Conservation (phyloP, 2,797 vertebrate genomes). For the Pelobates cultripes region DNA sequence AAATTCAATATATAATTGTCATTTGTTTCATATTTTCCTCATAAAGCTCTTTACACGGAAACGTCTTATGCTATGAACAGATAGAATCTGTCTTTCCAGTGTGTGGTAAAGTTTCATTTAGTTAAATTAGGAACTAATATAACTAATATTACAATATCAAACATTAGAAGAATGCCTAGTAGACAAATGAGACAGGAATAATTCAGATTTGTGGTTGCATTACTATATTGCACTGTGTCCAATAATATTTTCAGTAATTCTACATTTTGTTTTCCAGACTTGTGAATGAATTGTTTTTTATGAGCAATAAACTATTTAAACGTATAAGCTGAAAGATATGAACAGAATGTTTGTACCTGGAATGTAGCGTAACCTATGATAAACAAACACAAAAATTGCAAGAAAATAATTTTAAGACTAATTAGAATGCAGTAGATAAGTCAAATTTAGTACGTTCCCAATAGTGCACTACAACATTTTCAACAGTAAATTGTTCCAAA, state of each 20-base stretch:
- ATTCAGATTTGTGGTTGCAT: slow-evolving; percentile 13
- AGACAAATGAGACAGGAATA: slow-evolving; percentile 12
- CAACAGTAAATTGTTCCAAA: too few relatives aligned
- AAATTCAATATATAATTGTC: neutral
- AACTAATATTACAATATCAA: slow-evolving; percentile 2
- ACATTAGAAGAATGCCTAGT: slow-evolving; percentile 3
- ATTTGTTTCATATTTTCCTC: neutral
- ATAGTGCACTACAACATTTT: too few relatives aligned
- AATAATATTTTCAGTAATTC: neutral
- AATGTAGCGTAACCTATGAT: too few relatives aligned
- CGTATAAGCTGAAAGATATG: too few relatives aligned
- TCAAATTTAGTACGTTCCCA: too few relatives aligned
- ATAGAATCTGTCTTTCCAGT: neutral
- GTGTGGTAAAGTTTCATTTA: neutral
- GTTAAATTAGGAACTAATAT: slow-evolving; percentile 13
- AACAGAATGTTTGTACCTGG: too few relatives aligned
- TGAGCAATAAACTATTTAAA: too few relatives aligned
- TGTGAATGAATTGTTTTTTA: too few relatives aligned
- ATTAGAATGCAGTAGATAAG: too few relatives aligned
- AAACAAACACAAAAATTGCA: too few relatives aligned
- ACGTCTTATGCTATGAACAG: neutral
- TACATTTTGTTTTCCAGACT: neutral
- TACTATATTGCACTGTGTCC: neutral
- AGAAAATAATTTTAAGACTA: too few relatives aligned
- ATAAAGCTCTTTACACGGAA: neutral